These are phyloP conservation scores for Discoglossus pictus DNA, from an alignment of 2,797 vertebrate species.

Conservation along the genomic window DNA sequence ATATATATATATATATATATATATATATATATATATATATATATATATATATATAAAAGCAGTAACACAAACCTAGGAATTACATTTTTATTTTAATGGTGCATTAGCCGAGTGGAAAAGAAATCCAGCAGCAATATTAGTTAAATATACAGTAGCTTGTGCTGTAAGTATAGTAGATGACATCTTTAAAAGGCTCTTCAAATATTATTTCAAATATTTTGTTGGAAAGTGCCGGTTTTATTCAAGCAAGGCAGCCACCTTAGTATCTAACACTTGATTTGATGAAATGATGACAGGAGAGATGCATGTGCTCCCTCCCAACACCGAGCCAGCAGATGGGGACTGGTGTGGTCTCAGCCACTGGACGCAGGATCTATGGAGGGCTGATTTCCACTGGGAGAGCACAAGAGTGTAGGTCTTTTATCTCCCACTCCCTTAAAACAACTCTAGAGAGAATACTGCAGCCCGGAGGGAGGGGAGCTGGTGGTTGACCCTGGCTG, in stretches of 20 bases:
- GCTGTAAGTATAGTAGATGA: conserved; percentile 21
- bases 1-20: too few species aligned
- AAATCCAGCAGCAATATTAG: too few species aligned
- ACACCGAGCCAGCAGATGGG: conserved; percentile 42
- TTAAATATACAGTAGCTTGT: too few species aligned
- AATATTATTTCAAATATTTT: conserved; percentile 21
- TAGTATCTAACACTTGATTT: conserved; percentile 27
- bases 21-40: too few species aligned
- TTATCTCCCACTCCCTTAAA: conserved; percentile 22
- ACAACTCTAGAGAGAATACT: conserved; percentile 21
- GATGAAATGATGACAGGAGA: conserved; percentile 39
- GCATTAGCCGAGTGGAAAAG: too few species aligned
- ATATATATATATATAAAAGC: too few species aligned
- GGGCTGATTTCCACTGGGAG: conserved; percentile 44
- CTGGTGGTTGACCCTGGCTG: conserved; percentile 32
- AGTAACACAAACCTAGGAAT: too few species aligned
- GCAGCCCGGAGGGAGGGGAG: conserved; percentile 34
- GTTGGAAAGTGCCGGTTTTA: conserved; percentile 29
- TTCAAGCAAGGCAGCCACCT: conserved; percentile 26
- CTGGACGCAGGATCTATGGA: conserved; percentile 3
- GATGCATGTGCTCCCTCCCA: conserved; percentile 39
- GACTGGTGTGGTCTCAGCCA: conserved; percentile 18
- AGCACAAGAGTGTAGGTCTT: conserved; percentile 10
- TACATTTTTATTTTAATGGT: too few species aligned
- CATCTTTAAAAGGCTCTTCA: conserved; percentile 37